phyloP scores from a whole-genome alignment of 2,113 vertebrate genomes.

The Pipa parva region DNA sequence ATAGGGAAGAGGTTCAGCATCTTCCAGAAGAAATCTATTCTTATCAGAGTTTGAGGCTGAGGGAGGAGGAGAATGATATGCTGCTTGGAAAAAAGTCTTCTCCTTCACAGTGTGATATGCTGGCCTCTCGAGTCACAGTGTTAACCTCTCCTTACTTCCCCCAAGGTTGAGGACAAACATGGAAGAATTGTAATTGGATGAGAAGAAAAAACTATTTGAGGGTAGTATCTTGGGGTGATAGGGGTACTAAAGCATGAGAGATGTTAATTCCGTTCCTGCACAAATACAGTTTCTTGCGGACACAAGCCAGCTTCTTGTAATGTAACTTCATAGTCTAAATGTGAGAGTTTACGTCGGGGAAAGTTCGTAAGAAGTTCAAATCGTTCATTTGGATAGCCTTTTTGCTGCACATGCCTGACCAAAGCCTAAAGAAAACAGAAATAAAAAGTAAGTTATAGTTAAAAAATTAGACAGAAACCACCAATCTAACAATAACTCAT shows the following conservation, averaged over 20 bases:
- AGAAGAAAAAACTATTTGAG: background rate
- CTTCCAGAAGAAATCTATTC: background rate
- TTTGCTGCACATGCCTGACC: constrained; percentile 91
- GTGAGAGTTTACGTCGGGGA: constrained; percentile 91
- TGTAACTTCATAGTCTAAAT: constrained; percentile 98
- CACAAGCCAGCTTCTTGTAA: constrained; percentile 96
- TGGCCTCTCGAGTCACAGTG: background rate
- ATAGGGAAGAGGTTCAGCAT: no score
- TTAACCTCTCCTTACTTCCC: background rate
- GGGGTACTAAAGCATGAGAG: constrained; percentile 52
- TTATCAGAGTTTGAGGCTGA: background rate
- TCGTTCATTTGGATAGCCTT: constrained; percentile 96
- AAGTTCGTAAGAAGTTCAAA: constrained; percentile 99
- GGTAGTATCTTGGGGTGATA: background rate
- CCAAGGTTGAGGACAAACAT: background rate
- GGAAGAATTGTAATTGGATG: constrained; percentile 7
- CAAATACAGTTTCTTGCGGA: constrained; percentile 99
- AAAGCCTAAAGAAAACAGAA: constrained; percentile 68
- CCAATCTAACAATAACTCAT: no score
- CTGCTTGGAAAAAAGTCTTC: background rate
- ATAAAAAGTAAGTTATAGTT: background rate
- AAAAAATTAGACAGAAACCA: no score
- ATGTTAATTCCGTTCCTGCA: constrained; percentile 95
- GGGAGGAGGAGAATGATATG: background rate
- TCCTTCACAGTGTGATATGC: background rate